A percentile compares a stretch with the other conserved stretches of the same genome.
Conservation (phyloP, 2,113 vertebrate genomes). For the Xyrauchen texanus region DNA sequence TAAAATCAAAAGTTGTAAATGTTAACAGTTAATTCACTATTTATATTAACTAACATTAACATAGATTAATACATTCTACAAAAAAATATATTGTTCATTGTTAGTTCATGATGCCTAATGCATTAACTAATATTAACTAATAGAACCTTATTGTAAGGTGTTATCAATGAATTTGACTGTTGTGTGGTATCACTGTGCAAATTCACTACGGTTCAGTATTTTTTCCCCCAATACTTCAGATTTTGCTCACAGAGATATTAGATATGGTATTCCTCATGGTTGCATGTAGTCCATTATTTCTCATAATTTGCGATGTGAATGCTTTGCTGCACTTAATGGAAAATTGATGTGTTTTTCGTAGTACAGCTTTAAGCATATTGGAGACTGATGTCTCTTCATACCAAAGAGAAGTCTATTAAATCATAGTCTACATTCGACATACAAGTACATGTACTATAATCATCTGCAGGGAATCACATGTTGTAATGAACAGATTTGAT, state of each 20-base stretch:
- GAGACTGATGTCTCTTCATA: neutral
- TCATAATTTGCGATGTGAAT: slow-evolving; percentile 29
- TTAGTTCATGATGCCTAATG: too few relatives aligned
- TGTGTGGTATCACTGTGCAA: neutral
- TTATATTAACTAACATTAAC: too few relatives aligned
- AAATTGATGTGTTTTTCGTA: slow-evolving; percentile 35
- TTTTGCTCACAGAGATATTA: neutral
- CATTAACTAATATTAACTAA: too few relatives aligned
- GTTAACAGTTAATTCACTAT: too few relatives aligned
- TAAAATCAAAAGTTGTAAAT: too few relatives aligned
- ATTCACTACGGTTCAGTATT: slow-evolving; percentile 4
- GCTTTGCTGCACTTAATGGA: slow-evolving; percentile 50
- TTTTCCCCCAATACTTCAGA: slow-evolving; percentile 21
- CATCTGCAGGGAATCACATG: neutral
- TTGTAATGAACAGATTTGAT: neutral
- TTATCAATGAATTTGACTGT: too few relatives aligned
- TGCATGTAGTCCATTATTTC: slow-evolving; percentile 22
- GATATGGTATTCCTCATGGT: slow-evolving; percentile 34
- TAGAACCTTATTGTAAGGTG: too few relatives aligned
- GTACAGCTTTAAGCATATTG: slow-evolving; percentile 31
- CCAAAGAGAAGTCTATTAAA: neutral
- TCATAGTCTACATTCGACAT: slow-evolving; percentile 1
- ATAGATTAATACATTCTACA: too few relatives aligned
- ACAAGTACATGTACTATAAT: neutral
- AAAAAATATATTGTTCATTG: too few relatives aligned